Conservation (phyloP, 2,888 invertebrate species). For the Drosophila falleni region DNA sequence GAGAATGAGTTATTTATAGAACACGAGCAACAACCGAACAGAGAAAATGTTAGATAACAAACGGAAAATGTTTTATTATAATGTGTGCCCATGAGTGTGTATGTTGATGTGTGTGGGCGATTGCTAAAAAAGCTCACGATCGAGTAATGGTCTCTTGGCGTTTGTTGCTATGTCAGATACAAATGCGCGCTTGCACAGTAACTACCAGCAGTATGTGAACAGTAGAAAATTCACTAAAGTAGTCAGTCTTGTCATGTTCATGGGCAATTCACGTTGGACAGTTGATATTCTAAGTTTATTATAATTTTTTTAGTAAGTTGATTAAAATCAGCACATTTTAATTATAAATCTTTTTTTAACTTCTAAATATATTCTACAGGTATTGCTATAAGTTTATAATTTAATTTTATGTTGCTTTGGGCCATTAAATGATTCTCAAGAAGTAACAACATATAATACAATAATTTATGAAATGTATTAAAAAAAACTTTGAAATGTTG, state of each 20-base stretch:
- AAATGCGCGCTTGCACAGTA: slow-evolving; percentile 12
- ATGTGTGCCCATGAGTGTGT: background rate
- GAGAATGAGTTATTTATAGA: slow-evolving; percentile 42
- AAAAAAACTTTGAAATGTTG: background rate
- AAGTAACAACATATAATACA: background rate
- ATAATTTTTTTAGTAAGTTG: too few species aligned
- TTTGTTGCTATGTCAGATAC: slow-evolving; percentile 45
- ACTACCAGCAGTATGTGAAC: background rate
- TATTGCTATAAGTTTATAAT: background rate
- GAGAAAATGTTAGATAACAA: slow-evolving; percentile 48
- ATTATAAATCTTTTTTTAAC: too few species aligned
- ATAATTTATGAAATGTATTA: background rate
- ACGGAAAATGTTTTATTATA: slow-evolving; percentile 16
- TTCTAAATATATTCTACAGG: background rate
- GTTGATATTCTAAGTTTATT: too few species aligned
- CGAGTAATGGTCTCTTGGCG: background rate
- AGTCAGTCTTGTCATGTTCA: background rate
- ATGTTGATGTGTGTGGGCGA: background rate
- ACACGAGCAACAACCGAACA: background rate
- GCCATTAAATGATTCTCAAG: too few species aligned
- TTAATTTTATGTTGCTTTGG: background rate
- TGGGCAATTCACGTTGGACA: too few species aligned
- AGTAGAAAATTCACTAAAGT: background rate
- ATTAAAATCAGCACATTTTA: too few species aligned
- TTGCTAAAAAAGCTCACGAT: slow-evolving; percentile 13